Evolutionary conservation across 2,888 invertebrate genomes (phyloP).

Genomic region (Therioaphis trifolii): DNA sequence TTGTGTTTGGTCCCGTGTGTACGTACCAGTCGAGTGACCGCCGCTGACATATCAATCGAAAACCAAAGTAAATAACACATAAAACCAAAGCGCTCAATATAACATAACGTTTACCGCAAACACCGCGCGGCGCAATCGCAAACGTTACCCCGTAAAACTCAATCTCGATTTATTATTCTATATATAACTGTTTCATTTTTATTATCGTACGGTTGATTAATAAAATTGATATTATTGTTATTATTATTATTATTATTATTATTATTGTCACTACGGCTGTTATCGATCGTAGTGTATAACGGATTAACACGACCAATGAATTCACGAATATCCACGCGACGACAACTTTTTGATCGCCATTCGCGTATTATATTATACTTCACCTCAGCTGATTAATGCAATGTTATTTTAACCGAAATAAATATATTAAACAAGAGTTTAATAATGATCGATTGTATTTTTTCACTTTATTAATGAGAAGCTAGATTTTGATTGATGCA

Average conservation of each 20-base stretch:
- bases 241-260: slow-evolving; percentile 2
- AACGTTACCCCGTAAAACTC: slow-evolving; percentile 7
- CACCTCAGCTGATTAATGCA: too few relatives aligned
- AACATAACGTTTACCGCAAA: slow-evolving; percentile 10
- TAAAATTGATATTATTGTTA: not conserved
- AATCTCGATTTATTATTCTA: too few relatives aligned
- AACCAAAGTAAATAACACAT: slow-evolving; percentile 17
- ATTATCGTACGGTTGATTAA: slow-evolving; percentile 21
- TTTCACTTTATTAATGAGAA: not conserved
- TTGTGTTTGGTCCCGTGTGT: slow-evolving; percentile 33
- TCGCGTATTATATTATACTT: too few relatives aligned
- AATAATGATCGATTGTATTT: not conserved
- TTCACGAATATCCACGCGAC: not conserved
- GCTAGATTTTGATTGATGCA: not conserved
- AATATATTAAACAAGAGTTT: too few relatives aligned
- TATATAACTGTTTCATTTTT: not conserved
- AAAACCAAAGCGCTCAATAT: too few relatives aligned
- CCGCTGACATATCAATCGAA: slow-evolving; percentile 16
- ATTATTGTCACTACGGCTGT: too few relatives aligned
- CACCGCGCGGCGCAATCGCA: not conserved
- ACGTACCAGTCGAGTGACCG: slow-evolving; percentile 17
- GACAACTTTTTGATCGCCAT: not conserved
- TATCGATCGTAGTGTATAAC: too few relatives aligned
- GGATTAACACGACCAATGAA: not conserved
- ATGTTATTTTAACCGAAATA: too few relatives aligned